Conservation (phyloP, 2,888 invertebrate genomes). For the Stenoptilia bipunctidactyla region DNA sequence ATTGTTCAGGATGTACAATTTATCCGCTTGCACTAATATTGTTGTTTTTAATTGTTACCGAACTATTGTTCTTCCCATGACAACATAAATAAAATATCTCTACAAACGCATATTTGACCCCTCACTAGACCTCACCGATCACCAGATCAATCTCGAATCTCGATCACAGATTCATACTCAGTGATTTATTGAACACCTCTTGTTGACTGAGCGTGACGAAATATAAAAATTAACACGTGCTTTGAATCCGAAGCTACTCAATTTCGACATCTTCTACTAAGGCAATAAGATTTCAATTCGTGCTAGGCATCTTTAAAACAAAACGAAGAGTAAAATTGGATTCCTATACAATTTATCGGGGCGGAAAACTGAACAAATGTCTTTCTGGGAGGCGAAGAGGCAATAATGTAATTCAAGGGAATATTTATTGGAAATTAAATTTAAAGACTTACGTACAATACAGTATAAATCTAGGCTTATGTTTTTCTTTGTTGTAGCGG, state of each 20-base stretch:
- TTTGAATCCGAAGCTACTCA: conserved; percentile 35
- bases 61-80: no score
- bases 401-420: not conserved
- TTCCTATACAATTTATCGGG: conserved; percentile 11
- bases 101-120: no score
- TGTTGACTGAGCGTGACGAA: no score
- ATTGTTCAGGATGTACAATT: no score
- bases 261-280: conserved; percentile 21
- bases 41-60: no score
- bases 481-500: no score
- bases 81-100: no score
- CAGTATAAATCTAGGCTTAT: no score
- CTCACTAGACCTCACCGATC: conserved; percentile 7
- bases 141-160: conserved; percentile 26
- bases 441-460: no score
- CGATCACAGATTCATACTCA: conserved; percentile 20
- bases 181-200: conserved; percentile 33
- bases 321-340: conserved; percentile 25
- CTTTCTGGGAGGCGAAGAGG: not conserved
- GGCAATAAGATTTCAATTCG: conserved; percentile 29
- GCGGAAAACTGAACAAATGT: not conserved
- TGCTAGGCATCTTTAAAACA: conserved; percentile 22
- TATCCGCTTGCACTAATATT: no score
- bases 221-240: conserved; percentile 2
- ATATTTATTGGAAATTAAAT: not conserved